phyloP scores from a whole-genome alignment of 1,140 invertebrate genomes.

The Drosophila tristis region DNA sequence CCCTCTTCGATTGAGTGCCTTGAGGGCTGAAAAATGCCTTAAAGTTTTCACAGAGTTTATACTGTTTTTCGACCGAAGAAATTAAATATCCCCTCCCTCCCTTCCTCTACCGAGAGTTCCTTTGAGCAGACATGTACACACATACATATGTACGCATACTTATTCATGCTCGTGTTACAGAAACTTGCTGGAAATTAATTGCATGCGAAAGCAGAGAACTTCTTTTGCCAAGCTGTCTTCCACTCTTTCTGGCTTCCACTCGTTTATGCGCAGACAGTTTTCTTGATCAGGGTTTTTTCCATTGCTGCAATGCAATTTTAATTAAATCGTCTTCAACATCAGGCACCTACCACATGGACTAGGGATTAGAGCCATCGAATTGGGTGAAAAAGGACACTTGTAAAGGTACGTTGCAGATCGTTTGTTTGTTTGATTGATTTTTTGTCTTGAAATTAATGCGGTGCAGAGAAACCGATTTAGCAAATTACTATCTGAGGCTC shows the following conservation, averaged over 20 bases:
- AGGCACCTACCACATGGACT: neutral
- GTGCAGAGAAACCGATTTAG: no score
- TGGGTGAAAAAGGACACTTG: neutral
- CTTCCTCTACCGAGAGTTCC: no score
- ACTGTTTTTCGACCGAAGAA: no score
- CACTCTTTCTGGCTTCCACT: neutral
- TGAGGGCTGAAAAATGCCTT: neutral
- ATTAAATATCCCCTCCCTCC: no score
- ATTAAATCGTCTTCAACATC: conserved; percentile 11
- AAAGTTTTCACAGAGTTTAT: conserved; percentile 6
- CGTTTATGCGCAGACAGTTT: conserved; percentile 19
- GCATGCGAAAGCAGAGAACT: conserved; percentile 28
- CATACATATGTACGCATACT: conserved; percentile 12
- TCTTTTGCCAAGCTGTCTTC: conserved; percentile 23
- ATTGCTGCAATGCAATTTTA: conserved; percentile 26
- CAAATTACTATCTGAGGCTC: no score
- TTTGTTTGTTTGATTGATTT: no score
- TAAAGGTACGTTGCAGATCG: no score
- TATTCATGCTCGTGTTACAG: conserved; percentile 15
- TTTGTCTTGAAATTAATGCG: no score
- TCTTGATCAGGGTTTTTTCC: conserved; percentile 16
- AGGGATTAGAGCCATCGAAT: neutral
- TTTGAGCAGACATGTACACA: neutral
- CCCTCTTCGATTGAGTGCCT: no score
- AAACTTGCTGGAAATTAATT: conserved; percentile 50